A percentile compares a stretch with the other conserved stretches of the same genome.
phyloP scores from a whole-genome alignment of 2,113 vertebrate species.

The Otocyon megalotis region DNA sequence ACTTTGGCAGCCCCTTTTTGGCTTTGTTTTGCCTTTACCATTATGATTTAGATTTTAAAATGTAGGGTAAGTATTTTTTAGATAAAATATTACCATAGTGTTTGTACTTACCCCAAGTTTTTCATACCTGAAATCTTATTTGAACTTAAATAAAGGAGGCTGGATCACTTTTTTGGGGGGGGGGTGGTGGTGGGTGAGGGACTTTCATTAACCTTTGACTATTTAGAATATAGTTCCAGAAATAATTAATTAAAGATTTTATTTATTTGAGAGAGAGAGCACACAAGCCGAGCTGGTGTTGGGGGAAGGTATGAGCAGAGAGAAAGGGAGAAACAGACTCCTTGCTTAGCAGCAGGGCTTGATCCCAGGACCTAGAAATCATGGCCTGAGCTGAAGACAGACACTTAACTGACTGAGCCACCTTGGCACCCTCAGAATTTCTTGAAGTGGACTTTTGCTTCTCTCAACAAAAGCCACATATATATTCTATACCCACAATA shows the following conservation, averaged over 20 bases:
- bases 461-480: not conserved
- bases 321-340: not conserved
- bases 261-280: not conserved
- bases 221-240: slow-evolving; percentile 22
- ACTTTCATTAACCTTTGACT: slow-evolving; percentile 3
- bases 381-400: not conserved
- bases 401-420: not conserved
- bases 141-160: slow-evolving; percentile 16
- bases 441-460: not conserved
- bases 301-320: not conserved
- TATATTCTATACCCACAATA: not conserved
- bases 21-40: not conserved
- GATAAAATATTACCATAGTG: not conserved
- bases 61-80: not conserved
- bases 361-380: not conserved
- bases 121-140: slow-evolving; percentile 25
- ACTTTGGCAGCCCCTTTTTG: not conserved
- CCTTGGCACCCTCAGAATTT: not conserved
- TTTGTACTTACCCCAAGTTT: not conserved
- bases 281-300: no score
- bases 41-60: slow-evolving; percentile 11
- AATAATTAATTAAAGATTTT: not conserved
- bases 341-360: not conserved
- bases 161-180: not conserved
- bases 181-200: no score